Evolutionary conservation across 2,797 vertebrate species (phyloP).

Genomic region (Periophthalmus magnuspinnatus): DNA sequence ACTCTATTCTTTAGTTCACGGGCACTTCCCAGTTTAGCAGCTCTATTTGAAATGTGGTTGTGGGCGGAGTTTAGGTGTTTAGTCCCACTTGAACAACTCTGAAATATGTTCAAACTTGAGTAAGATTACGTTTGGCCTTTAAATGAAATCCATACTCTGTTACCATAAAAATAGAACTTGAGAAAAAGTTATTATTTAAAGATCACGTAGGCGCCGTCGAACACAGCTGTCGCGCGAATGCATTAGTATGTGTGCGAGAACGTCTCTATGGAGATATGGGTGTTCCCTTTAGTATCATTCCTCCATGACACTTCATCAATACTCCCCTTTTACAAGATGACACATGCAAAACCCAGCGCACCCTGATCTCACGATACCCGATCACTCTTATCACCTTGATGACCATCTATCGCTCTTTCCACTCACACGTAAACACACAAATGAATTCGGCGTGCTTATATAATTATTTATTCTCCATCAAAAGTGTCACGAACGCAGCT

Average conservation of each 20-base stretch:
- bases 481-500: not conserved
- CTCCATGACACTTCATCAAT: slow-evolving; percentile 54
- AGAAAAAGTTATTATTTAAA: too few relatives aligned
- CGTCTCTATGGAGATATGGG: not conserved
- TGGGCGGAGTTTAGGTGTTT: too few relatives aligned
- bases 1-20: too few relatives aligned
- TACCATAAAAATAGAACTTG: too few relatives aligned
- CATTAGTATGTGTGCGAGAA: not conserved
- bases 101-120: too few relatives aligned
- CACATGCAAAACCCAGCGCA: slow-evolving; percentile 54
- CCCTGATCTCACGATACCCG: slow-evolving; percentile 54
- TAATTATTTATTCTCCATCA: not conserved
- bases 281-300: slow-evolving; percentile 9
- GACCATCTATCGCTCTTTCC: slow-evolving; percentile 5
- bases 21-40: too few relatives aligned
- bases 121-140: too few relatives aligned
- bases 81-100: too few relatives aligned
- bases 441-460: not conserved
- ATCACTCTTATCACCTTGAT: slow-evolving; percentile 63
- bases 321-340: slow-evolving; percentile 47
- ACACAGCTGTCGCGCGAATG: too few relatives aligned
- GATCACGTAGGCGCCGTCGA: too few relatives aligned
- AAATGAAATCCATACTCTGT: too few relatives aligned
- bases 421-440: not conserved
- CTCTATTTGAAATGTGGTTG: too few relatives aligned